Evolutionary conservation across 2,113 vertebrate genomes (phyloP), one percentile per base, ranked within the genome.

Genomic region (Melanocharis versteri): DNA sequence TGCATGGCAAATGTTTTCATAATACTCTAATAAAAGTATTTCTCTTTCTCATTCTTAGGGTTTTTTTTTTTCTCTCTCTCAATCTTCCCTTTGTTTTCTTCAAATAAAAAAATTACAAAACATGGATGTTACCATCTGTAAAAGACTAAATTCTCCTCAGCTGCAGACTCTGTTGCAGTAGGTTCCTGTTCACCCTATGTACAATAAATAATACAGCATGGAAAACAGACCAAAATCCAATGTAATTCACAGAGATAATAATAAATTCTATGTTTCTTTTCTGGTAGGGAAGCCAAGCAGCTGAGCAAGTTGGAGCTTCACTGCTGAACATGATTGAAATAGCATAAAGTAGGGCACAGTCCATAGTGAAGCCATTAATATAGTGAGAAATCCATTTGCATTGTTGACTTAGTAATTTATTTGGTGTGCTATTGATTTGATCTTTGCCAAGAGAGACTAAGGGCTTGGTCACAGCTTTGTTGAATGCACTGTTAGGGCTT

Each of bases 1-100:
- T 84, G 90, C 92, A 79, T 92, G 75, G 70, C 68, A 93, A 96
- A 90, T 71, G 20, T 81, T 96, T 80, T 90, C 83, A 71, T 87
- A 96, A 94, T 85, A 89, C n/a, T 88, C 79, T 88, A 82, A 95
- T 92, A 58, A 73, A 94, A 93, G 45, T 71, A 48, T 82, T 87
- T 88, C 35, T 85, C 57, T 61, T 80, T 87, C 47, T 88, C 24
- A 45, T 89, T 87, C 94, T 91, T 76, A 75, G 20, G 0, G 11
- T 0, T 2, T 3, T 2, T 50, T 81, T 89, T 92, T 73, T 47
- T 24, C 20, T 56, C n/a, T 84, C 45, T 82, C 40, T 94, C 79
- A 80, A 31, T 90, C 50, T 94, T 93, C 48, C 40, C 14, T 91
- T 96, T 95, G 30, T 88, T 92, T 90, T 61, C 11, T 83, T 81